A percentile compares a stretch with the other conserved stretches of the same genome.
These are phyloP conservation scores for Sinella curviseta DNA, from an alignment of 1,140 invertebrate species.

Conservation along the genomic window DNA sequence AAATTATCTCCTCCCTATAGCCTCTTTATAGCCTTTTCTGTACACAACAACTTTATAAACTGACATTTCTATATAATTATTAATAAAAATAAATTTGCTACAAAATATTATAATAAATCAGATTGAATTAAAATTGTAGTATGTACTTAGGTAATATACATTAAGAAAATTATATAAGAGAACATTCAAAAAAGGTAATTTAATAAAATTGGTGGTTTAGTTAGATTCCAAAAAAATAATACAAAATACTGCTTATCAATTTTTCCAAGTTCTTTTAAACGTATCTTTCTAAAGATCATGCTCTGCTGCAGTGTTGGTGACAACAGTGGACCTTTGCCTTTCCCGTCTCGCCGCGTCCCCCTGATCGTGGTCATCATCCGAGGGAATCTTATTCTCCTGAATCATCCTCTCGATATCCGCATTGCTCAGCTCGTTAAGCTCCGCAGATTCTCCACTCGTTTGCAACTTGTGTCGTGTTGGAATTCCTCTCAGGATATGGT, in stretches of 20 bases:
- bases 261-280: background rate
- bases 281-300: background rate
- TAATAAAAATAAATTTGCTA: no score
- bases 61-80: no score
- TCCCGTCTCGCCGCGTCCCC: background rate
- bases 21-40: no score
- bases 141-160: no score
- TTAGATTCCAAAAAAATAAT: background rate
- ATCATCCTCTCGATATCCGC: slow-evolving; percentile 43
- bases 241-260: background rate
- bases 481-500: slow-evolving; percentile 21
- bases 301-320: background rate
- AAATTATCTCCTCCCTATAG: no score
- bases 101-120: no score
- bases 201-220: no score
- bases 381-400: slow-evolving; percentile 47
- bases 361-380: slow-evolving; percentile 45
- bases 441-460: slow-evolving; percentile 40
- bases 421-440: slow-evolving; percentile 27
- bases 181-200: no score
- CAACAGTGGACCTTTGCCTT: background rate
- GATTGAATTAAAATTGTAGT: no score
- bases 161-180: no score
- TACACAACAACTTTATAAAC: no score
- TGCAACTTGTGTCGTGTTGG: slow-evolving; percentile 44